Conservation (phyloP, 2,797 vertebrate species). For the Neoniphon sammara region DNA sequence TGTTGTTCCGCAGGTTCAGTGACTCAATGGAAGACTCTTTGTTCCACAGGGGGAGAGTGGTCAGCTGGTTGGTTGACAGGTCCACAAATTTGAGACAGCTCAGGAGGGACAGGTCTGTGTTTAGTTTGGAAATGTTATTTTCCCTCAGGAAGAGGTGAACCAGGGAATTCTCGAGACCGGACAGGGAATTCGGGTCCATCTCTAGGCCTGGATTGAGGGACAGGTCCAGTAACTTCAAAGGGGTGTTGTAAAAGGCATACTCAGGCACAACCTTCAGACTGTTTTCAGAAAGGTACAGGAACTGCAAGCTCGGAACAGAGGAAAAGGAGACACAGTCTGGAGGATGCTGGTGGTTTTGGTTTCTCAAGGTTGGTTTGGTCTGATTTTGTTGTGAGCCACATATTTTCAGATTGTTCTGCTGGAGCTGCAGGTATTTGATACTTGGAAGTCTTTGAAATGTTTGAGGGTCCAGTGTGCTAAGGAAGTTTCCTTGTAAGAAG, state of each 20-base stretch:
- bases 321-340: slow-evolving; percentile 83
- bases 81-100: slow-evolving; percentile 86
- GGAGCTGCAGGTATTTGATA: slow-evolving; percentile 85
- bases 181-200: slow-evolving; percentile 83
- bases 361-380: slow-evolving; percentile 31
- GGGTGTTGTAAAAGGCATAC: slow-evolving; percentile 82
- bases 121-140: slow-evolving; percentile 84
- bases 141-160: slow-evolving; percentile 86
- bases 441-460: slow-evolving; percentile 84
- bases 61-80: slow-evolving; percentile 89
- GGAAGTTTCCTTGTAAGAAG: slow-evolving; percentile 85
- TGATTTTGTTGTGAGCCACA: slow-evolving; percentile 73
- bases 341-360: slow-evolving; percentile 42
- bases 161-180: slow-evolving; percentile 88
- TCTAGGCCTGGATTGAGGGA: slow-evolving; percentile 89
- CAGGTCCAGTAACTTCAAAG: slow-evolving; percentile 87
- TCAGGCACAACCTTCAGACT: slow-evolving; percentile 80
- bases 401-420: slow-evolving; percentile 86
- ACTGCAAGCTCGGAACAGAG: slow-evolving; percentile 76
- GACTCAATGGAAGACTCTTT: slow-evolving; percentile 86
- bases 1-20: slow-evolving; percentile 92
- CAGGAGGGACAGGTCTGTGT: slow-evolving; percentile 86
- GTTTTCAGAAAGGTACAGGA: slow-evolving; percentile 88
- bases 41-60: slow-evolving; percentile 84
- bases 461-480: slow-evolving; percentile 78